These are phyloP conservation scores for Vesta saturnalis DNA, from an alignment of 2,888 invertebrate species.

Conservation along the genomic window DNA sequence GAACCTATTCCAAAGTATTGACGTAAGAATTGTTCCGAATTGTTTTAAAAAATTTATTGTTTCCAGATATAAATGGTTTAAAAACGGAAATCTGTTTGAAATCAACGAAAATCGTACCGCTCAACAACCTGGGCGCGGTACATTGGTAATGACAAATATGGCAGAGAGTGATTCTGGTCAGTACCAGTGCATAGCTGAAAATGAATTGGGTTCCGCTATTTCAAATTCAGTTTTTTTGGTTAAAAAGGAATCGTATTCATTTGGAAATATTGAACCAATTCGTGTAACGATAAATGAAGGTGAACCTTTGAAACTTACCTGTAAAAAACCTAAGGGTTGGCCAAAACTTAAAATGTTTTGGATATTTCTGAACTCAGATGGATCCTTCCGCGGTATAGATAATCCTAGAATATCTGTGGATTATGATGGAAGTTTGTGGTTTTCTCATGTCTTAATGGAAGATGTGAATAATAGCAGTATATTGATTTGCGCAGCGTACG, in stretches of 20 bases:
- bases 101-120: too few relatives aligned
- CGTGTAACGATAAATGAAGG: background rate
- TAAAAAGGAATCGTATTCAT: background rate
- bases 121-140: too few relatives aligned
- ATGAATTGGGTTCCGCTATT: background rate
- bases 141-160: background rate
- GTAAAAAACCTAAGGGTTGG: background rate
- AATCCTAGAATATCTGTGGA: background rate
- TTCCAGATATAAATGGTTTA: background rate
- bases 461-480: background rate
- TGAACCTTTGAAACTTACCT: background rate
- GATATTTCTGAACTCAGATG: background rate
- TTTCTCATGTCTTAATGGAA: background rate
- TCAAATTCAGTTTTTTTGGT: background rate
- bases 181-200: background rate
- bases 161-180: background rate
- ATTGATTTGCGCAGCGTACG: background rate
- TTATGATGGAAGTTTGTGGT: background rate
- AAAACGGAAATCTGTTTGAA: background rate
- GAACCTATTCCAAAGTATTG: background rate
- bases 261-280: background rate
- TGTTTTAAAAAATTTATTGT: too few relatives aligned
- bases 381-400: background rate
- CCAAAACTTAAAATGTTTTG: background rate
- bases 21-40: background rate